Conservation (phyloP, 2,888 invertebrate genomes). For the Lacanobia oleracea region DNA sequence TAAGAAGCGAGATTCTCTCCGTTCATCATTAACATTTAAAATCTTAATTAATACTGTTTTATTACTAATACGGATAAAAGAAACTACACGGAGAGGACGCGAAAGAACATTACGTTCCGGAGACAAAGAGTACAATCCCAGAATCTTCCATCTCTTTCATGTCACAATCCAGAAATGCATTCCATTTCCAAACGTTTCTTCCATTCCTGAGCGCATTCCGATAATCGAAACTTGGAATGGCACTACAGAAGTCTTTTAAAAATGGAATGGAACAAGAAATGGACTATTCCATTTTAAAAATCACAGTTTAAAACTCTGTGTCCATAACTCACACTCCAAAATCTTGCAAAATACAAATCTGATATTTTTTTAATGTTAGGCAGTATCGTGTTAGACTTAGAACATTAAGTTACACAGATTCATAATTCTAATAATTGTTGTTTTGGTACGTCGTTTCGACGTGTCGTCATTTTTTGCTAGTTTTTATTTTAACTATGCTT, state of each 20-base stretch:
- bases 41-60: conserved; percentile 81
- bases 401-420: conserved; percentile 79
- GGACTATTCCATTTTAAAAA: conserved; percentile 69
- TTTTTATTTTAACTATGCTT: conserved; percentile 55
- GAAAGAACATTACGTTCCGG: conserved; percentile 63
- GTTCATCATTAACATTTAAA: conserved; percentile 72
- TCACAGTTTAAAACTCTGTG: conserved; percentile 68
- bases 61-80: conserved; percentile 76
- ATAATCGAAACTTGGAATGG: conserved; percentile 64
- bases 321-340: conserved; percentile 68
- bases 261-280: conserved; percentile 70
- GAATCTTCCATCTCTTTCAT: conserved; percentile 56
- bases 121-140: conserved; percentile 61
- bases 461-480: conserved; percentile 57
- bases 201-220: conserved; percentile 65
- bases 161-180: conserved; percentile 66
- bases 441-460: conserved; percentile 60
- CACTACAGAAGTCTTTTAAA: conserved; percentile 68
- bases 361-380: conserved; percentile 82
- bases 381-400: conserved; percentile 87
- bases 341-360: conserved; percentile 75
- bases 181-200: conserved; percentile 62
- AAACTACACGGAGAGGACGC: conserved; percentile 74
- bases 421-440: conserved; percentile 86
- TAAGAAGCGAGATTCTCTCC: conserved; percentile 68